A percentile compares a stretch with the other conserved stretches of the same genome.
Evolutionary conservation across 2,888 invertebrate genomes (phyloP).

Genomic region (Nowickia ferox): DNA sequence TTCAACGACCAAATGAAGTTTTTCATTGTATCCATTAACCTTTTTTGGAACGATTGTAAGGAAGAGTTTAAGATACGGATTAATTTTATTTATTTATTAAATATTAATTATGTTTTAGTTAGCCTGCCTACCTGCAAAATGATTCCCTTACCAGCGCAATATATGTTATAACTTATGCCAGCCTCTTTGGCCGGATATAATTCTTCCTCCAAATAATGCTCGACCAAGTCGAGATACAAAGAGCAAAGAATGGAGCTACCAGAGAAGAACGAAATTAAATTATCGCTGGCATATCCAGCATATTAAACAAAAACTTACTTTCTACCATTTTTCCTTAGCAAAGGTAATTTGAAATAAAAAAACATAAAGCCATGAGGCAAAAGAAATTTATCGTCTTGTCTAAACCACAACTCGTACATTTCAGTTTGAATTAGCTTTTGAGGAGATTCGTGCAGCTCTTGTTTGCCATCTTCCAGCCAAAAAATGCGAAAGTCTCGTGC

Average conservation of each 20-base stretch:
- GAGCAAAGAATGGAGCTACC: constrained; percentile 85
- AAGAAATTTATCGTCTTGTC: constrained; percentile 91
- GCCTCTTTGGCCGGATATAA: constrained; percentile 82
- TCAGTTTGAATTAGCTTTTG: constrained; percentile 85
- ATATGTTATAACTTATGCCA: constrained; percentile 86
- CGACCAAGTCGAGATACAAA: constrained; percentile 85
- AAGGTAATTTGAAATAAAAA: constrained; percentile 89
- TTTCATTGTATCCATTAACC: constrained; percentile 81
- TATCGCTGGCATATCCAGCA: background rate
- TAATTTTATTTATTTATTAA: background rate
- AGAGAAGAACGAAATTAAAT: background rate
- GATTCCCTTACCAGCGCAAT: constrained; percentile 86
- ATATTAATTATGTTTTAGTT: too few species aligned
- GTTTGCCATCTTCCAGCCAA: constrained; percentile 77
- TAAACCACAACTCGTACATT: constrained; percentile 90
- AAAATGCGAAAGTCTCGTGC: constrained; percentile 87
- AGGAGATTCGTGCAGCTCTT: constrained; percentile 83
- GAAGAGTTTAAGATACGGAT: background rate
- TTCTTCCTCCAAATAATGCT: constrained; percentile 83
- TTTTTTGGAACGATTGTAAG: constrained; percentile 73
- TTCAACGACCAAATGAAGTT: constrained; percentile 87
- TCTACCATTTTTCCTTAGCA: constrained; percentile 86
- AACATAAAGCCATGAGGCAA: constrained; percentile 90
- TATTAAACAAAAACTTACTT: constrained; percentile 84
- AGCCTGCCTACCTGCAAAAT: constrained; percentile 76